These are phyloP conservation scores for Pollenia amentaria DNA, from an alignment of 2,888 invertebrate genomes.

Conservation along the genomic window DNA sequence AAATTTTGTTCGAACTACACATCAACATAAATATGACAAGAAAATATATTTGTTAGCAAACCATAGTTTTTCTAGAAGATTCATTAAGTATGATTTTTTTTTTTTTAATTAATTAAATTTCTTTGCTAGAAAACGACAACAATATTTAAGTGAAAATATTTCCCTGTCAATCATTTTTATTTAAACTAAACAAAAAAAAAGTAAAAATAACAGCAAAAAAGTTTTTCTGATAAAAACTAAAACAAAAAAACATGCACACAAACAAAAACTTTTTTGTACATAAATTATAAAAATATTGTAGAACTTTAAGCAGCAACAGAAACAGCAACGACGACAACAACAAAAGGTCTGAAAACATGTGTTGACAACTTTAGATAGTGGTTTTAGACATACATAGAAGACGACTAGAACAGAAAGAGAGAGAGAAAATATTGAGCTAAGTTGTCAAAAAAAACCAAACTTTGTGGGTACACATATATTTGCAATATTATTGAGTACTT, in stretches of 20 bases:
- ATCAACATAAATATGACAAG: neutral
- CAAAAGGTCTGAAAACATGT: slow-evolving; percentile 49
- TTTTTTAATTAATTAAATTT: neutral
- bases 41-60: neutral
- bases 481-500: too few relatives aligned
- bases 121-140: neutral
- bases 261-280: slow-evolving; percentile 26
- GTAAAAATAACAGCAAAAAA: neutral
- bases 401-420: neutral
- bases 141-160: slow-evolving; percentile 24
- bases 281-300: slow-evolving; percentile 54
- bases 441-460: too few relatives aligned
- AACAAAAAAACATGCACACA: neutral
- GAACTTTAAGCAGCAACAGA: slow-evolving; percentile 6
- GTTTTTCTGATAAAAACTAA: neutral
- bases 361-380: slow-evolving; percentile 52
- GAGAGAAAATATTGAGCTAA: neutral
- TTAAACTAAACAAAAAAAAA: neutral
- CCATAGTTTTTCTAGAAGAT: neutral
- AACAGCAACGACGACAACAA: neutral
- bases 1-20: too few relatives aligned
- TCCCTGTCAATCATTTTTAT: slow-evolving; percentile 52
- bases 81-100: neutral
- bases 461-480: too few relatives aligned
- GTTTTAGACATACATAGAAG: slow-evolving; percentile 8